Conservation (phyloP, 2,888 invertebrate genomes). For the Lithophane semibrunnea region DNA sequence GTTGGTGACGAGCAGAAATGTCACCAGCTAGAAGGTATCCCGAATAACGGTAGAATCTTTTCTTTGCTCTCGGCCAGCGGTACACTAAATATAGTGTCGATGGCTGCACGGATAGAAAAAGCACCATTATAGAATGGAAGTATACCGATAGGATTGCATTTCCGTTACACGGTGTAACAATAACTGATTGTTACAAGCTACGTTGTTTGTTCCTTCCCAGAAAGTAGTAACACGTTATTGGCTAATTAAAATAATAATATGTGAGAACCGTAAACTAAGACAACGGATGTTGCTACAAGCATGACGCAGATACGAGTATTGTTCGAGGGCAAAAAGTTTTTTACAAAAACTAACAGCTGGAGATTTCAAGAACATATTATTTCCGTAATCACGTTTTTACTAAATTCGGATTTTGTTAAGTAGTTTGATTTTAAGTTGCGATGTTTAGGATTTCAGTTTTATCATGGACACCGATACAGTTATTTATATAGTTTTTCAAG, state of each 20-base stretch:
- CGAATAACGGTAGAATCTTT: neutral
- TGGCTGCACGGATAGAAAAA: conserved; percentile 6
- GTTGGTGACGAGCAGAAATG: neutral
- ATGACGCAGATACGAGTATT: conserved; percentile 55
- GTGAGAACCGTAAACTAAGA: conserved; percentile 59
- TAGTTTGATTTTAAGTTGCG: conserved; percentile 10
- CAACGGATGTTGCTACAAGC: conserved; percentile 63
- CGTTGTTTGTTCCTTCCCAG: conserved; percentile 40
- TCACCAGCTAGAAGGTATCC: neutral
- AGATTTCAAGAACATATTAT: conserved; percentile 62
- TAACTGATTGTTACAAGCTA: conserved; percentile 27
- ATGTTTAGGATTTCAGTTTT: conserved; percentile 23
- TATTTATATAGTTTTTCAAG: conserved; percentile 12
- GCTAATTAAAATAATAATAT: conserved; percentile 58
- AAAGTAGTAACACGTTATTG: conserved; percentile 36
- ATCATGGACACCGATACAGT: conserved; percentile 6
- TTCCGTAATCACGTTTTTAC: conserved; percentile 54
- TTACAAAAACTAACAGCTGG: conserved; percentile 64
- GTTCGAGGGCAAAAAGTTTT: conserved; percentile 58
- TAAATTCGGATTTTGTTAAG: conserved; percentile 35
- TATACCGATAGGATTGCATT: conserved; percentile 30
- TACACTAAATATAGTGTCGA: neutral
- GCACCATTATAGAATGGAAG: neutral
- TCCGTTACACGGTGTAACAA: conserved; percentile 36
- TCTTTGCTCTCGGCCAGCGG: neutral